Base-by-base conservation (phyloP, 2,888 invertebrate species). In the Gastracanthus pulcherrimus region DNA sequence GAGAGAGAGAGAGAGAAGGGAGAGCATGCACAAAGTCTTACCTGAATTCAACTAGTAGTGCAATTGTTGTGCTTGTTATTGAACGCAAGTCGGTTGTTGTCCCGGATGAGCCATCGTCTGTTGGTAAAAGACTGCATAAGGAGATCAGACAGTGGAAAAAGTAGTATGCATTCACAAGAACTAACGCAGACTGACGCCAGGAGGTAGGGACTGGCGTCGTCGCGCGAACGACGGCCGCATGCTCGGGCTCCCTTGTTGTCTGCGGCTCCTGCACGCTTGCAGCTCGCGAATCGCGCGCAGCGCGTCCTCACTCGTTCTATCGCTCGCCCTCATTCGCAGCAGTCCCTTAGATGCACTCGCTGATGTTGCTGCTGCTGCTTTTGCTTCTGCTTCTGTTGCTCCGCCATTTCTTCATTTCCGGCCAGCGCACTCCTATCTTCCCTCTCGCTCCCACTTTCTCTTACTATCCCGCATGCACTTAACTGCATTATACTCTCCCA, bases 361-460 rank as follows among this genome's bases (percentile, higher is more conserved):
- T 69, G n/a, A n/a, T n/a, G n/a, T n/a, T n/a, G n/a, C 11, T 26
- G 29, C 26, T 13, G 11, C 58, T 58, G 26, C 26, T 60, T 16
- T 13, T 75, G 64, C 41, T n/a, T n/a, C n/a, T n/a, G n/a, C n/a
- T n/a, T n/a, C n/a, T n/a, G 62, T 36, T 36, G 45, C 78, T 66
- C 78, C 78, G 82, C 82, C 84, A 79, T 81, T 82, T 79, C 78
- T 79, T 81, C 81, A 81, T 79, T 82, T 81, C 76, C 81, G 78
- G 76, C 80, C 70, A 16, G 34, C 16, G 13, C 34, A 23, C 34
- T 7, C 34, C 1, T 16, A 55, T 70, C 29, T 60, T 36, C 62
- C 48, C 36, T 70, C 45, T 77, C n/a, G 11, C 58, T 36, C 74
- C 38, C 13, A 3, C 75, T 62, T 23, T 16, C 55, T 72, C 31